Evolutionary conservation across 2,888 invertebrate genomes (phyloP), one percentile per base, ranked within the genome.

Genomic region (Strigamia transsilvanica): DNA sequence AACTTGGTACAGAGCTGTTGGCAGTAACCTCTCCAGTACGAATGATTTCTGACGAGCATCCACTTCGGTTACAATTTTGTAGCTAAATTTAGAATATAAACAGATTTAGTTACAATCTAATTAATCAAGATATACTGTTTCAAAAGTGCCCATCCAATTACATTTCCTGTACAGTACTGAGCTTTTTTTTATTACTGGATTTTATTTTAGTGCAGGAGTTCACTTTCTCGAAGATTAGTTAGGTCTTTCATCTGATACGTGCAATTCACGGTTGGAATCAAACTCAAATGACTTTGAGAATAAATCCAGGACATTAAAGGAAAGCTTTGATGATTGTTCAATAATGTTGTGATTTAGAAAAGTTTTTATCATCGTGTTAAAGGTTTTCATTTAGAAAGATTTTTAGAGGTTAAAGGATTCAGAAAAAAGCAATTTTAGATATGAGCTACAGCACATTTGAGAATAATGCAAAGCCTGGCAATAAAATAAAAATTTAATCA

Each of bases 1-100:
- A 21, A 85, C 84, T 61, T 84, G 82, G 82, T 85, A 85, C 46
- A 80, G 81, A 0, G 85, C 84, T 61, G 85, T 84, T 12, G 85
- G 85, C 41, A 82, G 82, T 66, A 85, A 82, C 13, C 83, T 82
- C 81, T 81, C 81, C 34, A 81, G 81, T n/a, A 81, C 32, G 27
- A 81, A 56, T 61, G 81, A 81, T 34, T 61, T 32, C 13, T 81
- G 18, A 18, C 66, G 66, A n/a, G 61, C 66, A 41, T 81, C 81
- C 81, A 81, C 81, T 81, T 81, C 81, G 66, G 81, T 61, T 6
- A 81, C 81, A 56, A 81, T 61, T 81, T 81, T 61, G 66, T 66
- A 61, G n/a, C 81, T 81, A n/a, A 61, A 66, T 9, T 73, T 7
- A 32, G 23, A n/a, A 73, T 13, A 73, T 2, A 12, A 32, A 73